Evolutionary conservation across 1,140 invertebrate species (phyloP).

Genomic region (Drosophila chauvacae): DNA sequence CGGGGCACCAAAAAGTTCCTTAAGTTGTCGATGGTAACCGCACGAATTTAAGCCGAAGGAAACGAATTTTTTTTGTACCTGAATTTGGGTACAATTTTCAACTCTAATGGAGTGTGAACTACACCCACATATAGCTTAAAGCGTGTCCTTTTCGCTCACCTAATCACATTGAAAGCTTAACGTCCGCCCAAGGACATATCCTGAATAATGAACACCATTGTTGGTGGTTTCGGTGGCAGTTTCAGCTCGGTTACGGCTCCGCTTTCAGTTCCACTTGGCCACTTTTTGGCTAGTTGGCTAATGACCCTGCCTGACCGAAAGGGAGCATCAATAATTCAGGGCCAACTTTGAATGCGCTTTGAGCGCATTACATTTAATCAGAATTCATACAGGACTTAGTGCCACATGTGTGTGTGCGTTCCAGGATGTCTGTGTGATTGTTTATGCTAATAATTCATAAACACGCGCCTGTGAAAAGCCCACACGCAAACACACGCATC

Average conservation of each 20-base stretch:
- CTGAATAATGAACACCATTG: constrained; percentile 48
- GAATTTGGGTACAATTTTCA: constrained; percentile 28
- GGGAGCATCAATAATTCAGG: constrained; percentile 53
- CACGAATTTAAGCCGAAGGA: constrained; percentile 42
- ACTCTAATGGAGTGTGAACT: constrained; percentile 50
- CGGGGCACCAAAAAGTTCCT: constrained; percentile 34
- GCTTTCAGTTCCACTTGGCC: constrained; percentile 11
- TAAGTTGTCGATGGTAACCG: constrained; percentile 37
- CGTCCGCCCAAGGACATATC: constrained; percentile 43
- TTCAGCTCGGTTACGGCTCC: constrained; percentile 2
- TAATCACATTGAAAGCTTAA: constrained; percentile 53
- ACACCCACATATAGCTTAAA: not conserved
- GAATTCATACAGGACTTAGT: constrained; percentile 37
- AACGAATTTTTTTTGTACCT: constrained; percentile 11
- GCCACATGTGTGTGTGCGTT: constrained; percentile 1
- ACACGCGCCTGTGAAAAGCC: constrained; percentile 64
- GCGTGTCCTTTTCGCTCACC: constrained; percentile 5
- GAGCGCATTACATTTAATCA: constrained; percentile 57
- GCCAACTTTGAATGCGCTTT: constrained; percentile 41
- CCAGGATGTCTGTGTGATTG: constrained; percentile 19
- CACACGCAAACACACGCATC: constrained; percentile 37
- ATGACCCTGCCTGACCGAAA: constrained; percentile 31
- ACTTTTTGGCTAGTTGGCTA: constrained; percentile 49
- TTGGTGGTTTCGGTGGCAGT: constrained; percentile 9
- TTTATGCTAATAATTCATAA: constrained; percentile 71